A percentile compares a stretch with the other conserved stretches of the same genome.
Evolutionary conservation across 2,888 invertebrate genomes (phyloP).

Genomic region (Dorcus parallelipipedus): DNA sequence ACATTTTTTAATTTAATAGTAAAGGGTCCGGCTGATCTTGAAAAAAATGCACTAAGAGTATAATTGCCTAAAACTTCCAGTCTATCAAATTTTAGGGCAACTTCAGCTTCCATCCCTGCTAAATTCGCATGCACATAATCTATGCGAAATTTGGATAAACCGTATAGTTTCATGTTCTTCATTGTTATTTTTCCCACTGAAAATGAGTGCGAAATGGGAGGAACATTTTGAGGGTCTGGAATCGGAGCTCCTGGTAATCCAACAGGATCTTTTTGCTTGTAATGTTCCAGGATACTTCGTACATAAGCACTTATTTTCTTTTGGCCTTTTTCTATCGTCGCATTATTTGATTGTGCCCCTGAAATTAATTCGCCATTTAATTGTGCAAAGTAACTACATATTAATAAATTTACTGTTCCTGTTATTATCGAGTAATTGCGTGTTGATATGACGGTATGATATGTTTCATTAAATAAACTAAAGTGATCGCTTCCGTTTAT

Average conservation of each 20-base stretch:
- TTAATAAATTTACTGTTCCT: too few species aligned
- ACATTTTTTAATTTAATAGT: constrained; percentile 72
- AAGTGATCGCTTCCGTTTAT: too few species aligned
- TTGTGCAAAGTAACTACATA: too few species aligned
- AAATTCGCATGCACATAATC: constrained; percentile 68
- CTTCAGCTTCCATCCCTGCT: constrained; percentile 72
- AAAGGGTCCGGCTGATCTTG: constrained; percentile 70
- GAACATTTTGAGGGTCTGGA: constrained; percentile 74
- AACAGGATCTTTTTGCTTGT: constrained; percentile 74
- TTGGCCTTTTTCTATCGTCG: constrained; percentile 49
- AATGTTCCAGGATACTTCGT: constrained; percentile 69
- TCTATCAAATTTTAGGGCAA: constrained; percentile 66
- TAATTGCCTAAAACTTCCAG: constrained; percentile 74
- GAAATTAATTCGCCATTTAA: too few species aligned
- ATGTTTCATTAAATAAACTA: too few species aligned
- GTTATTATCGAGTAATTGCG: too few species aligned
- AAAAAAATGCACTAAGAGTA: constrained; percentile 66
- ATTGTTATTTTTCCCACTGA: constrained; percentile 69
- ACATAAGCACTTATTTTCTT: constrained; percentile 71
- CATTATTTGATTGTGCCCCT: background rate
- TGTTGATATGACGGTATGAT: too few species aligned
- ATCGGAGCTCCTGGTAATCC: constrained; percentile 77
- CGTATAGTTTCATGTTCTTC: constrained; percentile 67
- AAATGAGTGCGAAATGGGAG: constrained; percentile 67
- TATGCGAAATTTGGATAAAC: constrained; percentile 75